Percentiles rank a stretch among this genome's conserved stretches.
Evolutionary conservation across 2,113 vertebrate genomes (phyloP).

Genomic region (Pterophyllum scalare): DNA sequence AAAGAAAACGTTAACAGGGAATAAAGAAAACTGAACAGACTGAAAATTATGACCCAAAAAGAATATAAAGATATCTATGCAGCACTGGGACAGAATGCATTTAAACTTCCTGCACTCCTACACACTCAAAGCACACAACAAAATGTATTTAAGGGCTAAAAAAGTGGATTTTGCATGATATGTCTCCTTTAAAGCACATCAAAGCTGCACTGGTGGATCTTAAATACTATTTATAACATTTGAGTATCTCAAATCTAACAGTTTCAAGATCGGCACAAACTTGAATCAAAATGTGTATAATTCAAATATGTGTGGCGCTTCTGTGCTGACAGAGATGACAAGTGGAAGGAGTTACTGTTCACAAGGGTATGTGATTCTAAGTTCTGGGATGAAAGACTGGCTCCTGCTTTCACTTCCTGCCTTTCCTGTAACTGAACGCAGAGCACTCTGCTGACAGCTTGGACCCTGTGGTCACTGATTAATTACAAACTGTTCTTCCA

Average conservation of each 20-base stretch:
- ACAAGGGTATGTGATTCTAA: slow-evolving; percentile 60
- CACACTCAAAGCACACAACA: too few relatives aligned
- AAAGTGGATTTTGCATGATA: too few relatives aligned
- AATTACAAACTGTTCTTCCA: slow-evolving; percentile 56
- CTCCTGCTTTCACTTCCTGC: slow-evolving; percentile 37
- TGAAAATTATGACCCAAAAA: too few relatives aligned
- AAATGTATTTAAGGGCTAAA: too few relatives aligned
- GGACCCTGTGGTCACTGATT: slow-evolving; percentile 43
- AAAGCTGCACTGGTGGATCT: not conserved
- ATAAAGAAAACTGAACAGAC: too few relatives aligned
- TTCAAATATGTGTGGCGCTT: not conserved
- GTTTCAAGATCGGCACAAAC: not conserved
- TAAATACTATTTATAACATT: not conserved
- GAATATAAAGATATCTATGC: too few relatives aligned
- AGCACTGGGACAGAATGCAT: too few relatives aligned
- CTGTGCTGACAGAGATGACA: slow-evolving; percentile 9
- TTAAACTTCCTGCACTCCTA: too few relatives aligned
- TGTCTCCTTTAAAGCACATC: too few relatives aligned
- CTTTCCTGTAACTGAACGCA: slow-evolving; percentile 70
- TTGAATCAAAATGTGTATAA: not conserved
- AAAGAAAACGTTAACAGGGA: too few relatives aligned
- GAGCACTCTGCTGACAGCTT: slow-evolving; percentile 56
- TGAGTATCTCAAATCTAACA: not conserved
- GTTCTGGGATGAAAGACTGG: slow-evolving; percentile 47
- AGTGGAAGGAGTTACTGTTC: slow-evolving; percentile 53